Percentiles rank a stretch among this genome's conserved stretches.
These are phyloP conservation scores for Trissoscelio sp. DNA, from an alignment of 2,888 invertebrate genomes.

Conservation along the genomic window DNA sequence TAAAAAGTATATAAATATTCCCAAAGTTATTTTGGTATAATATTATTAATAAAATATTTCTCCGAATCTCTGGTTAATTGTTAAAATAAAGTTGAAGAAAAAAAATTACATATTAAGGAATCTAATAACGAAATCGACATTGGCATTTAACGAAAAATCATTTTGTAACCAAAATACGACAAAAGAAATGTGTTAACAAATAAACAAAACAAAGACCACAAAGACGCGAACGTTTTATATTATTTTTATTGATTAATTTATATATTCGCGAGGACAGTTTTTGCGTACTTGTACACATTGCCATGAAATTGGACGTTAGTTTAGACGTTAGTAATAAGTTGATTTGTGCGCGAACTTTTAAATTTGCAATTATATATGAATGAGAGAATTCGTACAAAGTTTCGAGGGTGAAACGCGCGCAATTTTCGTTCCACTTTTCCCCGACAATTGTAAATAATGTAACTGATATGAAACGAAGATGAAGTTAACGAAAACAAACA, in stretches of 20 bases:
- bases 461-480: slow-evolving; percentile 6
- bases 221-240: slow-evolving; percentile 7
- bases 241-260: slow-evolving; percentile 17
- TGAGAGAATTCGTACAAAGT: neutral
- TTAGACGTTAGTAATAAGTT: slow-evolving; percentile 29
- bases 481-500: neutral
- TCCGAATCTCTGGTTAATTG: too few species aligned
- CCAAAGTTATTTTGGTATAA: too few species aligned
- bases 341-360: slow-evolving; percentile 1
- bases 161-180: neutral
- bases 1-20: too few species aligned
- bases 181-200: too few species aligned
- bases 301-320: slow-evolving; percentile 27
- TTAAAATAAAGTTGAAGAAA: too few species aligned
- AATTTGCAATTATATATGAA: slow-evolving; percentile 9
- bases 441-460: slow-evolving; percentile 26
- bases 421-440: slow-evolving; percentile 26
- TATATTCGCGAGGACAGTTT: neutral
- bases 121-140: neutral
- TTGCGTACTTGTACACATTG: slow-evolving; percentile 23
- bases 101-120: too few species aligned
- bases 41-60: too few species aligned
- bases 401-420: neutral
- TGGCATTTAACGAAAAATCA: neutral
- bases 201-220: neutral